Percentiles rank a stretch among this genome's conserved stretches.
Conservation (phyloP, 2,888 invertebrate species). For the Deilephila elpenor region DNA sequence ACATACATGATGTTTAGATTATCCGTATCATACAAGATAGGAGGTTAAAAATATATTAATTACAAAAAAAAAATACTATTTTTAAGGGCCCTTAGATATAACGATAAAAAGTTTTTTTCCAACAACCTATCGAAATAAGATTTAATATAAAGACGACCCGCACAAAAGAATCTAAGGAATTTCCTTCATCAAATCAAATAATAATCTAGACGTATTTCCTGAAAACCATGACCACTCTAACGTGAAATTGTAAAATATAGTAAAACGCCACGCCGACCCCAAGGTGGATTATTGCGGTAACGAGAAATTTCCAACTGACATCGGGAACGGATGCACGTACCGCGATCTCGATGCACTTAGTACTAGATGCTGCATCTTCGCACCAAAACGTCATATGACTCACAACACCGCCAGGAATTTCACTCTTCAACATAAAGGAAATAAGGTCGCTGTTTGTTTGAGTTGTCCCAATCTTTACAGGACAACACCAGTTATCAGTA, state of each 20-base stretch:
- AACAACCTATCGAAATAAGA: neutral
- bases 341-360: constrained; percentile 80
- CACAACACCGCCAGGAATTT: constrained; percentile 38
- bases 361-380: constrained; percentile 51
- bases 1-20: no score
- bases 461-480: neutral
- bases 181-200: constrained; percentile 13
- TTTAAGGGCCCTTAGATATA: no score
- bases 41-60: no score
- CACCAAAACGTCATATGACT: constrained; percentile 47
- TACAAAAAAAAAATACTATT: no score
- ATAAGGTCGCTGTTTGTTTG: neutral
- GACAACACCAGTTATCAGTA: constrained; percentile 22
- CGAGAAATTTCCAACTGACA: constrained; percentile 81
- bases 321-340: constrained; percentile 78
- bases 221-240: constrained; percentile 33
- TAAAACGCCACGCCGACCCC: constrained; percentile 59
- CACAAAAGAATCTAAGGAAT: neutral
- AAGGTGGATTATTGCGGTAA: constrained; percentile 81
- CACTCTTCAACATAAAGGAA: constrained; percentile 36
- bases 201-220: constrained; percentile 3
- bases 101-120: neutral
- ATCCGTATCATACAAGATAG: no score
- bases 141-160: neutral
- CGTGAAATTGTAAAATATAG: constrained; percentile 72